phyloP scores from a whole-genome alignment of 2,113 vertebrate species.

The Brevimyrus niger region DNA sequence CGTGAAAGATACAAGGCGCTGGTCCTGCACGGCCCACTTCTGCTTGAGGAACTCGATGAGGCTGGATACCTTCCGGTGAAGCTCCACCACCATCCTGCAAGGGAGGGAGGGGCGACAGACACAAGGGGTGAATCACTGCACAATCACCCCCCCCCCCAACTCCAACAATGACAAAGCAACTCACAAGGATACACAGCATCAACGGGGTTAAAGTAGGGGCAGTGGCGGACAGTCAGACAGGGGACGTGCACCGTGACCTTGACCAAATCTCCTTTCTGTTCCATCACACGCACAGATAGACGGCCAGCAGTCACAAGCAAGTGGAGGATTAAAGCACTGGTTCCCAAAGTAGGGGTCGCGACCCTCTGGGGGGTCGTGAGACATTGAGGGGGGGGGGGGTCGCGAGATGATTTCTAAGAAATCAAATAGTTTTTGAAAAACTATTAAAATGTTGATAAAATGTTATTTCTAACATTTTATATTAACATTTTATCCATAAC shows the following conservation, averaged over 20 bases:
- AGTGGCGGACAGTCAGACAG: not conserved
- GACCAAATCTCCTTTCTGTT: not conserved
- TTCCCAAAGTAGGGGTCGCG: no score
- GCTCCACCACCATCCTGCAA: constrained; percentile 90
- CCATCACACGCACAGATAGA: not conserved
- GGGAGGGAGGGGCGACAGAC: not conserved
- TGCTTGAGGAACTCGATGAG: constrained; percentile 96
- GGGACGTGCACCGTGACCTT: not conserved
- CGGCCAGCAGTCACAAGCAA: not conserved
- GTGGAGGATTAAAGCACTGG: not conserved
- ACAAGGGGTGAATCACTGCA: not conserved
- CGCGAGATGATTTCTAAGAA: no score
- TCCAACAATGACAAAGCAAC: not conserved
- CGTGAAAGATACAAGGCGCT: constrained; percentile 84
- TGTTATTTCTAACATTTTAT: no score
- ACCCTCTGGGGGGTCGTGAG: no score
- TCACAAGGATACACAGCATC: not conserved
- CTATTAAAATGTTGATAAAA: no score
- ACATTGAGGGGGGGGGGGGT: no score
- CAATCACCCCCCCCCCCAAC: not conserved
- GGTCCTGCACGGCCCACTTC: constrained; percentile 92
- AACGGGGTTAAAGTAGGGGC: not conserved
- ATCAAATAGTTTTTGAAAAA: no score
- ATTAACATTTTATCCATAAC: no score
- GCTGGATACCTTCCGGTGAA: constrained; percentile 93